Percentiles rank a stretch among this genome's conserved stretches.
phyloP scores from a whole-genome alignment of 2,888 invertebrate species.

The Microdon myrmicae region DNA sequence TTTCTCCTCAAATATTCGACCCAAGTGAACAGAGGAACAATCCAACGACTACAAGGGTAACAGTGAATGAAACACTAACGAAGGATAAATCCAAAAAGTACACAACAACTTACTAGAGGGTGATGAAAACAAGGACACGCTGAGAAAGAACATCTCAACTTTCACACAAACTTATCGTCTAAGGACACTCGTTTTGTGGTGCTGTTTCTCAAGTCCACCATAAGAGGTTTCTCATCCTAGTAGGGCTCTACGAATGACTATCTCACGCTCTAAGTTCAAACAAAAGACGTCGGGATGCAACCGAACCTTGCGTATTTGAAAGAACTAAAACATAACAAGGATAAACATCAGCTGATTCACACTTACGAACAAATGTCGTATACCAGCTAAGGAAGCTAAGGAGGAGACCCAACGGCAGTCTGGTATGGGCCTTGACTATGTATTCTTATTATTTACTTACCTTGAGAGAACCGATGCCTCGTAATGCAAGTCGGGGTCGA shows the following conservation, averaged over 20 bases:
- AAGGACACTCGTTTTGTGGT: slow-evolving; percentile 7
- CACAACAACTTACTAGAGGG: too few relatives aligned
- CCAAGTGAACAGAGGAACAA: too few relatives aligned
- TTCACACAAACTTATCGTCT: slow-evolving; percentile 22
- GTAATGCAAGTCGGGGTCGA: slow-evolving; percentile 74
- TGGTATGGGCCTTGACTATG: too few relatives aligned
- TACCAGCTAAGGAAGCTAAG: not conserved
- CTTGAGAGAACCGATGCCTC: slow-evolving; percentile 75
- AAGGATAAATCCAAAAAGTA: too few relatives aligned
- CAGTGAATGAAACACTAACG: too few relatives aligned
- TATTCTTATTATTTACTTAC: slow-evolving; percentile 56
- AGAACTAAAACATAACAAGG: slow-evolving; percentile 17
- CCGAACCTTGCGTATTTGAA: not conserved
- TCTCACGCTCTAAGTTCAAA: not conserved
- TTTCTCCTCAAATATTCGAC: slow-evolving; percentile 18
- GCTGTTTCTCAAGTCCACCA: slow-evolving; percentile 15
- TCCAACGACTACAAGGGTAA: too few relatives aligned
- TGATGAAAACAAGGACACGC: too few relatives aligned
- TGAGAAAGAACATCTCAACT: too few relatives aligned
- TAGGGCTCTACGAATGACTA: slow-evolving; percentile 16
- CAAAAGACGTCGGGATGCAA: not conserved
- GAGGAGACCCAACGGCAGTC: not conserved
- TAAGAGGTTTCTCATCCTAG: slow-evolving; percentile 14
- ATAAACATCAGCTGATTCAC: slow-evolving; percentile 11
- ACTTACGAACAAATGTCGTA: too few relatives aligned